These are phyloP conservation scores for Stegodyphus mimosarum DNA, from an alignment of 1,140 invertebrate genomes.

Conservation along the genomic window DNA sequence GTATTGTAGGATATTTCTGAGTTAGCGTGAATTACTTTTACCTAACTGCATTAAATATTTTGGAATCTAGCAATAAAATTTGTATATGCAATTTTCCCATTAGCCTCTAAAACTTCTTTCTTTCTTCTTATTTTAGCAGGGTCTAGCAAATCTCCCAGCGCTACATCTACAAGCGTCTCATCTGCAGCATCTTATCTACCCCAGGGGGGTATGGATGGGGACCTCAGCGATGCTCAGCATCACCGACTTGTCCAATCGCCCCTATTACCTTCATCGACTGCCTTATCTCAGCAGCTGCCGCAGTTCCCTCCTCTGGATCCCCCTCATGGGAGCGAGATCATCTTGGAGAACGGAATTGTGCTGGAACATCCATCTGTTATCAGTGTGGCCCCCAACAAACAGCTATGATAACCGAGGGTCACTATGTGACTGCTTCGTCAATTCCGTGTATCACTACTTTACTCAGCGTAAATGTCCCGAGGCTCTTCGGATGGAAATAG, in stretches of 20 bases:
- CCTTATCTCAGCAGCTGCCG: constrained; percentile 46
- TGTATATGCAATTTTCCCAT: no score
- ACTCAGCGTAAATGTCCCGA: background rate
- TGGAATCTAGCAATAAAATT: no score
- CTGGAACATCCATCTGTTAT: constrained; percentile 40
- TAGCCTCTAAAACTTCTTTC: no score
- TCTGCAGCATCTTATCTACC: constrained; percentile 6
- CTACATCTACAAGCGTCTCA: background rate
- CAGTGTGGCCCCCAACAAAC: constrained; percentile 44
- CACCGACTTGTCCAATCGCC: constrained; percentile 25
- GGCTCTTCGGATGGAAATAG: background rate
- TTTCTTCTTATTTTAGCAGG: background rate
- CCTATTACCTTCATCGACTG: constrained; percentile 25
- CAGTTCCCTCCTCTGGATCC: constrained; percentile 41
- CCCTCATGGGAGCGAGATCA: constrained; percentile 18
- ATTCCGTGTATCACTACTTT: background rate
- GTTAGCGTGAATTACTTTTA: no score
- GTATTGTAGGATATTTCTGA: no score
- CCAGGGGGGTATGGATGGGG: constrained; percentile 17
- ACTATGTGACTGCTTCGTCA: background rate
- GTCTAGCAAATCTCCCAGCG: constrained; percentile 33
- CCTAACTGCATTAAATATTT: no score
- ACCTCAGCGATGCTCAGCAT: background rate
- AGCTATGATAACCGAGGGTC: background rate
- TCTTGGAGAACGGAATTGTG: constrained; percentile 31